Evolutionary conservation across 2,797 vertebrate genomes (phyloP), one percentile per base, ranked within the genome.

Genomic region (Gymnothorax reevesii): DNA sequence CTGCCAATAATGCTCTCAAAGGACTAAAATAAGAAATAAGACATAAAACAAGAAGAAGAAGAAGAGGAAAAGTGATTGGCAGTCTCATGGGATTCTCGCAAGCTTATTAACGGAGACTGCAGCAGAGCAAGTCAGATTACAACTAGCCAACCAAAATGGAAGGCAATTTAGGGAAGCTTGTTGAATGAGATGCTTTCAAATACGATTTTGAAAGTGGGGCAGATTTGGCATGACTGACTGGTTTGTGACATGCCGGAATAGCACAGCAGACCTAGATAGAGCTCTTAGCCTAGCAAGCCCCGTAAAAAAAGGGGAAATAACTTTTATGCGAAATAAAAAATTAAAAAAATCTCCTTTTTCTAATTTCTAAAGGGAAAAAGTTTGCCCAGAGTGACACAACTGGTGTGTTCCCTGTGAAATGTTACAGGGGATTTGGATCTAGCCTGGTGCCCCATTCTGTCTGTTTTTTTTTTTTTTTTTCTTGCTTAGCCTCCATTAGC

Each of bases 181-280:
- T 85, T 85, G 75, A 82, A 60, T 82, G 60, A 87, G 60, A 86
- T 86, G 85, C 85, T 80, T 86, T 86, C 75, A 62, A 80, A 80
- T 82, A 80, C 80, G 73, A 87, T 87, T 85, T 84, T 27, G 57
- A 73, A 87, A 87, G 83, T 87, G 87, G 83, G 88, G 83, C 85
- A 86, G 88, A 85, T 88, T 84, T 87, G 83, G 62, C 83, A 86
- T 75, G 83, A 83, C 57, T 71, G 87, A 66, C 75, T 86, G 83
- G 85, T 84, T 84, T 88, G 83, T 87, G 59, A 71, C 54, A 79
- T 85, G 75, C 77, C 42, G 22, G 59, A 59, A 20, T 66, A 82
- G 69, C 77, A 82, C 75, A 22, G 54, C 27, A 49, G 73, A 71
- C 75, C 52, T 64, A 85, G 54, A 82, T 57, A 82, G 66, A 60